phyloP scores from a whole-genome alignment of 2,888 invertebrate genomes.

The Abrostola triplasia region DNA sequence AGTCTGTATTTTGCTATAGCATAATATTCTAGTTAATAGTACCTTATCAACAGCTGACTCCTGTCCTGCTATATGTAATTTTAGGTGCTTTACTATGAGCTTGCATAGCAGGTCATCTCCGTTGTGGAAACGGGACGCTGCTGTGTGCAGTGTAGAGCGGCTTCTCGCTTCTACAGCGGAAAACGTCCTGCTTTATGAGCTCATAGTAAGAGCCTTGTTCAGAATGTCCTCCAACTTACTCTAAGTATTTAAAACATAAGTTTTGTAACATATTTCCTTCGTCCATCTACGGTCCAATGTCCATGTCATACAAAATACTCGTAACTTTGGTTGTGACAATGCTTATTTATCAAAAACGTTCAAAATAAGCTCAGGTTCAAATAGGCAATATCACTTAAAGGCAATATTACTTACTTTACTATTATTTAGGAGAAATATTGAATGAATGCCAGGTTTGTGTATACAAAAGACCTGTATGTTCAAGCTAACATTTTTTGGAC shows the following conservation, averaged over 20 bases:
- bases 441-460: slow-evolving; percentile 36
- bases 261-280: slow-evolving; percentile 48
- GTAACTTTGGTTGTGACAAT: slow-evolving; percentile 55
- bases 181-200: no score
- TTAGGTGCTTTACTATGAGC: neutral
- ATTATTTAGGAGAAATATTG: slow-evolving; percentile 25
- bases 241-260: slow-evolving; percentile 8
- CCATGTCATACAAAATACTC: slow-evolving; percentile 56
- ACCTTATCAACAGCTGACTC: slow-evolving; percentile 5
- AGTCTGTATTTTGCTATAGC: slow-evolving; percentile 11
- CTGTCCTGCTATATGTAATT: slow-evolving; percentile 12
- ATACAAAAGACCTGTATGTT: neutral
- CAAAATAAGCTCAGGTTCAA: slow-evolving; percentile 30
- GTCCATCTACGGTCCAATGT: slow-evolving; percentile 17
- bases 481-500: neutral
- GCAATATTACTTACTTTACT: slow-evolving; percentile 54
- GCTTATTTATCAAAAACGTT: slow-evolving; percentile 46
- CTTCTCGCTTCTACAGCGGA: no score
- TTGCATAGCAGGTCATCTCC: no score
- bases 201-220: neutral
- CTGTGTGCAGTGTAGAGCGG: no score
- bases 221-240: neutral
- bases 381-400: slow-evolving; percentile 57
- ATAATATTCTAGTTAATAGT: slow-evolving; percentile 24
- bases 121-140: no score